Base-by-base conservation (phyloP, 92 coral and sea anemone genomes). In the Parazoanthus atlanticus region DNA sequence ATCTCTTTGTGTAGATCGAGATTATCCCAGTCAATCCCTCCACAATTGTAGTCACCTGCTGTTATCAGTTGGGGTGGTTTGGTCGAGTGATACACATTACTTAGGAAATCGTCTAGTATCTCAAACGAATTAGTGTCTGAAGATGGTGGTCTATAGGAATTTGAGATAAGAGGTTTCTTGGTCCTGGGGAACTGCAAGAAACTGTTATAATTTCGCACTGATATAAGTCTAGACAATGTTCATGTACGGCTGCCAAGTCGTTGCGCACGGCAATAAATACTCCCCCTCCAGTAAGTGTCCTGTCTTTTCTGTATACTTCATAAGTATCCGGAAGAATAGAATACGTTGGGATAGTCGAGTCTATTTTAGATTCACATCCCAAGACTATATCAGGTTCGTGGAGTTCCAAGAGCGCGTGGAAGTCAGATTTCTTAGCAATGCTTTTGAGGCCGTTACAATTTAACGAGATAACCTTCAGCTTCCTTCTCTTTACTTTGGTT, bases 331-430 rank as follows among this genome's bases (percentile, higher is more conserved):
- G 92, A 78, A 90, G 86, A 58, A 90, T 64, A 32, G 92, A 90
- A 76, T 91, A 82, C 19, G 90, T 86, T 21, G 91, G 85, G 70
- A 88, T 88, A 43, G 88, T 28, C 56, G 84, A 71, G 28, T 82
- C 90, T 38, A 91, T 80, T 74, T 87, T 91, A 54, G 88, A 31
- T 73, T 86, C 93, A 67, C 91, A 70, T 31, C 90, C 89, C 82
- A 86, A 76, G 47, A 89, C 76, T 75, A 86, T 85, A 78, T 84
- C 91, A 9, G 91, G 93, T 43, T 91, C 80, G 64, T 91, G 91
- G 9, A 66, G 74, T 43, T 84, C 88, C 31, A 88, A 67, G 78
- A 86, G 86, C 26, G 89, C 86, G 56, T 69, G 58, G 86, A 88
- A 91, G 66, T 83, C 86, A 79, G 78, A 76, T 80, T 80, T 88